Evolutionary conservation across 2,113 vertebrate genomes (phyloP).

Genomic region (Polypterus bichir): DNA sequence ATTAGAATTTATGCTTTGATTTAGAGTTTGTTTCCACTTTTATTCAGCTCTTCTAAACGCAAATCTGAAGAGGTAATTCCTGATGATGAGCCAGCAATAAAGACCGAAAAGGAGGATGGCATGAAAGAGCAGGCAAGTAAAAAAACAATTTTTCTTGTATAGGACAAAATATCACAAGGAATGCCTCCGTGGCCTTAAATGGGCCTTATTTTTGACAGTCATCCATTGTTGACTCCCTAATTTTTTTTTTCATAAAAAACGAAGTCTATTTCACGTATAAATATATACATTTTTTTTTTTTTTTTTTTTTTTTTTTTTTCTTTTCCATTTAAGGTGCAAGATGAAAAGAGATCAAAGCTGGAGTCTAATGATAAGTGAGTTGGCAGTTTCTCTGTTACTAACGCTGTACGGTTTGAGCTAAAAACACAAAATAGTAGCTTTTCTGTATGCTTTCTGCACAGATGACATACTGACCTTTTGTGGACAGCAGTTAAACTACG

Average conservation of each 20-base stretch:
- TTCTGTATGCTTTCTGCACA: background rate
- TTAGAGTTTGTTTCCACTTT: background rate
- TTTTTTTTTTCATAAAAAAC: background rate
- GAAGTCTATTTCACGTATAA: background rate
- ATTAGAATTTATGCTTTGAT: background rate
- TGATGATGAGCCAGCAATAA: constrained; percentile 34
- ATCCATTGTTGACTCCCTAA: background rate
- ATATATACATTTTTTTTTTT: background rate
- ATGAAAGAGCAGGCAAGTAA: constrained; percentile 15
- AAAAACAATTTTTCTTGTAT: too few relatives aligned
- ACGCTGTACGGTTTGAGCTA: too few relatives aligned
- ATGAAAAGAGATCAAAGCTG: constrained; percentile 76
- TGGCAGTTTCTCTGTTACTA: background rate
- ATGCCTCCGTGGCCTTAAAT: too few relatives aligned
- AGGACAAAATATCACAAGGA: too few relatives aligned
- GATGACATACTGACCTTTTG: too few relatives aligned
- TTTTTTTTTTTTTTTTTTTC: rapidly evolving
- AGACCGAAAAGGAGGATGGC: constrained; percentile 31
- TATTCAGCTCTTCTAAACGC: constrained; percentile 57
- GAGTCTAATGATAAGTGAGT: constrained; percentile 61
- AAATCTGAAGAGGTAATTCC: constrained; percentile 68
- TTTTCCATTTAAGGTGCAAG: constrained; percentile 36
- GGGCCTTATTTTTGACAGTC: too few relatives aligned
- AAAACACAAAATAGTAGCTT: background rate
- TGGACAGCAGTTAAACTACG: too few relatives aligned